Percentiles rank a stretch among this genome's conserved stretches.
Conservation (phyloP, 2,797 vertebrate species). For the Cichlasoma orientale region DNA sequence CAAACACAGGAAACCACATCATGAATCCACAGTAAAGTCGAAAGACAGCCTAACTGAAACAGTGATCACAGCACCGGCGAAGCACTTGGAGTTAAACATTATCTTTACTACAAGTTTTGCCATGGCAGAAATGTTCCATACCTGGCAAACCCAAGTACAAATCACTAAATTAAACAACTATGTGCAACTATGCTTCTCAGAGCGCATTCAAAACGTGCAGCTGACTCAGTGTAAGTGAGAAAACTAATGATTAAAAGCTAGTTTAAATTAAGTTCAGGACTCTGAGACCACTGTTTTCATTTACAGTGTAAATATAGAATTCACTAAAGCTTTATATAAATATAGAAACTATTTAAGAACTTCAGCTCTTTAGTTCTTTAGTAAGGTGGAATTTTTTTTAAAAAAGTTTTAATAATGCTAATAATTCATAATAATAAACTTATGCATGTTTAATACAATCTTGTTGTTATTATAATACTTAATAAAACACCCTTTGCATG, state of each 20-base stretch:
- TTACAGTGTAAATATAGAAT: neutral
- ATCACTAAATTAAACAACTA: neutral
- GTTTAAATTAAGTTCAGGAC: neutral
- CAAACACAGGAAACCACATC: neutral
- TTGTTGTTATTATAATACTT: neutral
- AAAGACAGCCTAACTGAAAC: neutral
- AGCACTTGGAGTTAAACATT: neutral
- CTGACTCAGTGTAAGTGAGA: neutral
- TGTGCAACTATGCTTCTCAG: neutral
- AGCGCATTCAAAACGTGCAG: neutral
- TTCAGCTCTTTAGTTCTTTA: neutral
- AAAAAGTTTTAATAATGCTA: no score
- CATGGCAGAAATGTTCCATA: neutral
- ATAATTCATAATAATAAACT: no score
- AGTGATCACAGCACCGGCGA: accelerated
- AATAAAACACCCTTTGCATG: no score
- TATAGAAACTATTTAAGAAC: neutral
- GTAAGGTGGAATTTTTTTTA: no score
- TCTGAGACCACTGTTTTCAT: neutral
- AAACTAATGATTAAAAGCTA: neutral
- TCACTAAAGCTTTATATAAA: neutral
- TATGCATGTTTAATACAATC: neutral
- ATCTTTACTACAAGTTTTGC: neutral
- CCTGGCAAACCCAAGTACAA: neutral
- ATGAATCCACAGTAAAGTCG: neutral